Evolutionary conservation across 2,797 vertebrate species (phyloP), one percentile per base, ranked within the genome.

Genomic region (Hydrolagus colliei): DNA sequence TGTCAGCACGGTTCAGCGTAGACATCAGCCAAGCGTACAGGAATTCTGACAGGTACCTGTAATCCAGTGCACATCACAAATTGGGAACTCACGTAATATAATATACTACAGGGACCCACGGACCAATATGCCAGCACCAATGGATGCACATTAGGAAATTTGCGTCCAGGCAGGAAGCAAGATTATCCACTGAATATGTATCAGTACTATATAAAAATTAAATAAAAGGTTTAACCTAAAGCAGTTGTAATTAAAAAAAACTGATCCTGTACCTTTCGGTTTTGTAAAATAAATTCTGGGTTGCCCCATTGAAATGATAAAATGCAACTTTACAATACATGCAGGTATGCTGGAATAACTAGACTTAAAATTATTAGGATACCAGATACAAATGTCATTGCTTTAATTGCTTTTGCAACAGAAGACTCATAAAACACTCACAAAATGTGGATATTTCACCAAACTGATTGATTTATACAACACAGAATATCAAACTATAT

Each of bases 11-110:
- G 91, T 97, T 99, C 91, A 99, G 91, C 0, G 97, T 99, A 73
- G 98, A 99, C 97, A 99, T 99, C 88, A 99, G 89, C 98, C 98
- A 99, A 0, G 97, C 98, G n/a, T 99, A 99, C 6, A 99, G 95
- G 88, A 99, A 99, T 91, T 99, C 98, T 0, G 98, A 98, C 7
- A 99, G 93, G 87, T 99, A 99, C 98, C 98, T 99, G 86, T 12
- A 88, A 61, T 75, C 62, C 32, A 84, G 32, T 6, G 20, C 41
- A 18, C 27, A 84, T 1, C 4, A 62, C 16, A 73, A 35, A 52
- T 27, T 72, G 35, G 12, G 16, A 73, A 5, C 16, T 11, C 0
- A 9, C 72, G 20, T 67, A 85, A 62, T 85, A 59, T 22, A 22
- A 72, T 72, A 72, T 72, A 72, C 18, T 12, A 35, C 59, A 67